Percentiles rank a stretch among this genome's conserved stretches.
Conservation (phyloP, 2,797 vertebrate species). For the Ctenochaetus hawaiiensis region DNA sequence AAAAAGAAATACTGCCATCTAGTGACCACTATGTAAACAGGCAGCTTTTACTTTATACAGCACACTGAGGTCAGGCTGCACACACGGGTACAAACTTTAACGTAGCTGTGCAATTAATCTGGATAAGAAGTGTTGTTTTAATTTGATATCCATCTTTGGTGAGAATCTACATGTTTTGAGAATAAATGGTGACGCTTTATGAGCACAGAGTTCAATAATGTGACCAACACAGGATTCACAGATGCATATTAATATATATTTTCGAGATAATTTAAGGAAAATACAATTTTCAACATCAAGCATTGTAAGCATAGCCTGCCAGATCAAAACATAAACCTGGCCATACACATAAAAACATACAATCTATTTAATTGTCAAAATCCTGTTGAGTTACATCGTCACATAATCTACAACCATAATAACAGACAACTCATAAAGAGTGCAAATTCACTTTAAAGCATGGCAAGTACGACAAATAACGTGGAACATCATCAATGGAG, state of each 20-base stretch:
- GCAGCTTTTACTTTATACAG: neutral
- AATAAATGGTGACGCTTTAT: neutral
- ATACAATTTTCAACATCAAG: constrained; percentile 78
- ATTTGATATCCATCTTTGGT: neutral
- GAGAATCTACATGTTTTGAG: neutral
- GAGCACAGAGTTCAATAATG: constrained; percentile 9
- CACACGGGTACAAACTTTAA: neutral
- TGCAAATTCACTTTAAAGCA: constrained; percentile 75
- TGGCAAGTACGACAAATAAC: constrained; percentile 64
- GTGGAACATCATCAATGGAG: constrained; percentile 45
- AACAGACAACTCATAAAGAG: constrained; percentile 45
- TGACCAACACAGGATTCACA: constrained; percentile 33
- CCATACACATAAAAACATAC: constrained; percentile 68
- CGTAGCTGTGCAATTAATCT: neutral
- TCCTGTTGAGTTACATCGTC: constrained; percentile 39
- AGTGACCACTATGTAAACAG: constrained; percentile 25
- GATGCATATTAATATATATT: constrained; percentile 76
- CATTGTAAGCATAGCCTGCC: constrained; percentile 67
- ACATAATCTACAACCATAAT: constrained; percentile 62
- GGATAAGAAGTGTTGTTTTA: neutral
- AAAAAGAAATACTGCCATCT: constrained; percentile 44
- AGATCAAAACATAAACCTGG: constrained; percentile 60
- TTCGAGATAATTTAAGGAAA: constrained; percentile 79
- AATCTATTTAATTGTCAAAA: constrained; percentile 54
- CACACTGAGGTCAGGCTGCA: neutral